Conservation (phyloP, 2,888 invertebrate genomes). For the Orthonychiurus folsomi region DNA sequence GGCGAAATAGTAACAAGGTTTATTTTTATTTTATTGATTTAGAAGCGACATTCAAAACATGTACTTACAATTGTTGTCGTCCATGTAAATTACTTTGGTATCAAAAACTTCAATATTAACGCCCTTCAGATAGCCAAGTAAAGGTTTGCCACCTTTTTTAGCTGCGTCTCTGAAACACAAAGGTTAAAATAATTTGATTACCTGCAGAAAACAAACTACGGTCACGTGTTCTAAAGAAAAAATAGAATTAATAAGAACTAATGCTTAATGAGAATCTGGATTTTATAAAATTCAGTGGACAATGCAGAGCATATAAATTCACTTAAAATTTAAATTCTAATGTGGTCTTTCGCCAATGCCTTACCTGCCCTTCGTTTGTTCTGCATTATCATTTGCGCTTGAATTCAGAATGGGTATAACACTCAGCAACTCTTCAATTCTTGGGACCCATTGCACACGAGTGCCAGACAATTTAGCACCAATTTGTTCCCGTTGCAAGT, state of each 20-base stretch:
- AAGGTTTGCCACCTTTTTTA: background rate
- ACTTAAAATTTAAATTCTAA: no score
- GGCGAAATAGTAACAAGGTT: no score
- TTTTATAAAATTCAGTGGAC: no score
- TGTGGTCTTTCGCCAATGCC: no score
- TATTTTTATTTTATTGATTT: no score
- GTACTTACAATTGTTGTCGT: conserved; percentile 37
- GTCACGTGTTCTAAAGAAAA: no score
- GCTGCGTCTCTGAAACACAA: background rate
- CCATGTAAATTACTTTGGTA: conserved; percentile 35
- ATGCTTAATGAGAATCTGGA: no score
- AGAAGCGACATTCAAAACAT: no score
- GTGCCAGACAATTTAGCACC: conserved; percentile 38
- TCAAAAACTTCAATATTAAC: conserved; percentile 38
- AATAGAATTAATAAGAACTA: no score
- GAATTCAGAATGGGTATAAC: conserved; percentile 9
- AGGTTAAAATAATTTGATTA: background rate
- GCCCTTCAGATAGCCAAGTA: conserved; percentile 29
- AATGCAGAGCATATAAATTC: no score
- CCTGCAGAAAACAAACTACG: no score
- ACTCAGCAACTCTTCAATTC: conserved; percentile 22
- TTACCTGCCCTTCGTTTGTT: conserved; percentile 1
- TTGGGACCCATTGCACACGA: conserved; percentile 37
- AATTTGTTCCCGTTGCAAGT: conserved; percentile 33
- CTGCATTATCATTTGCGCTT: background rate